Percentiles rank a stretch among this genome's conserved stretches.
Conservation (phyloP, 2,888 invertebrate species). For the Serripes groenlandicus region DNA sequence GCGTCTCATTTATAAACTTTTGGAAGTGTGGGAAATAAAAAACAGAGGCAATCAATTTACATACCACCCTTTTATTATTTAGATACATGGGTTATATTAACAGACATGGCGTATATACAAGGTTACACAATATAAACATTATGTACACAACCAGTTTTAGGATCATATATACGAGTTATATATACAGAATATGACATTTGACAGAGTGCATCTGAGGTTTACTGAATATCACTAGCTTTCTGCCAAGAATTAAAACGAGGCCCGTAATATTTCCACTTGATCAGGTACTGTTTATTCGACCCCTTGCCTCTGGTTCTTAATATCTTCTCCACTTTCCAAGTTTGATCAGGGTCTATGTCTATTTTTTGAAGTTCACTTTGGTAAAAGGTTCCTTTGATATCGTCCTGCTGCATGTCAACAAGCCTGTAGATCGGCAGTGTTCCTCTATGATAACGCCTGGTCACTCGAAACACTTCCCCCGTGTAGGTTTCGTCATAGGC, state of each 20-base stretch:
- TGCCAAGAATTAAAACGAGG: slow-evolving; percentile 65
- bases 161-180: too few species aligned
- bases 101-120: too few species aligned
- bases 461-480: slow-evolving; percentile 60
- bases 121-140: too few species aligned
- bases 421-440: slow-evolving; percentile 54
- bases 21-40: too few species aligned
- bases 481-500: slow-evolving; percentile 62
- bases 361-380: slow-evolving; percentile 59
- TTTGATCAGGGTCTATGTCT: slow-evolving; percentile 38
- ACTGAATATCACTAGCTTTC: slow-evolving; percentile 47
- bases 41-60: too few species aligned
- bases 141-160: too few species aligned
- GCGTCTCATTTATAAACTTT: too few species aligned
- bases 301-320: slow-evolving; percentile 62
- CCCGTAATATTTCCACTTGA: slow-evolving; percentile 65
- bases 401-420: slow-evolving; percentile 45
- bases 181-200: too few species aligned
- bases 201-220: too few species aligned
- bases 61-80: too few species aligned
- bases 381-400: slow-evolving; percentile 63
- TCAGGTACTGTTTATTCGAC: slow-evolving; percentile 57
- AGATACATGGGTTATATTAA: too few species aligned
- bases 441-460: slow-evolving; percentile 50
- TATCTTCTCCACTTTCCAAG: slow-evolving; percentile 59